Evolutionary conservation across 2,888 invertebrate genomes (phyloP), one percentile per base, ranked within the genome.

Genomic region (Nephrotoma guestfalica): DNA sequence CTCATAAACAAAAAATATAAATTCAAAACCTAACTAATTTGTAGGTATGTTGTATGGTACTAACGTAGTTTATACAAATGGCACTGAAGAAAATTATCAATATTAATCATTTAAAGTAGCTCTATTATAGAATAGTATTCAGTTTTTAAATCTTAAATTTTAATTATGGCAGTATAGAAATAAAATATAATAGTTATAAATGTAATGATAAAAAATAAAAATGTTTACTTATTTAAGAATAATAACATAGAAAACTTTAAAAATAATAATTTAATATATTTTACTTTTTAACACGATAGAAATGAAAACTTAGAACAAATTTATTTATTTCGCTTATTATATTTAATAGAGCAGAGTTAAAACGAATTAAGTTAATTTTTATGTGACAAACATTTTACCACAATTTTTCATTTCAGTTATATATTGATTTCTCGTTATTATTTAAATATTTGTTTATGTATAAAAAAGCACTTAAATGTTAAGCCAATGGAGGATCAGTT

Each of bases 401-500:
- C 85, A 85, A 42, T n/a, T 85, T 85, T 85, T 30, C 30, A 30
- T 30, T 30, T 30, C 30, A 30, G 2, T 30, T 41, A 6, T 41
- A 42, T 41, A 42, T 18, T 45, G 43, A 85, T 45, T 43, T 85
- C n/a, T 42, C 18, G 42, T 85, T 43, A 13, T 42, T 15, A 2
- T 45, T 18, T 85, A 11, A 43, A 85, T 85, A 42, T 7, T 85
- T 45, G 45, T 11, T 45, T 85, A 18, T 30, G 42, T 84, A 84
- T 84, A 84, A 84, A 83, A 84, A 84, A 84, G 84, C 84, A 84
- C 84, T 84, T 84, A 42, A 41, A n/a, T 42, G 11, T 87, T 90
- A 91, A 89, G 91, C 91, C 89, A 91, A 91, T 89, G 91, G 91
- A 88, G 91, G 91, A 89, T 91, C 91, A 88, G 91, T 90, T 88